Evolutionary conservation across 2,888 invertebrate species (phyloP).

Genomic region (Ellobium chinense): DNA sequence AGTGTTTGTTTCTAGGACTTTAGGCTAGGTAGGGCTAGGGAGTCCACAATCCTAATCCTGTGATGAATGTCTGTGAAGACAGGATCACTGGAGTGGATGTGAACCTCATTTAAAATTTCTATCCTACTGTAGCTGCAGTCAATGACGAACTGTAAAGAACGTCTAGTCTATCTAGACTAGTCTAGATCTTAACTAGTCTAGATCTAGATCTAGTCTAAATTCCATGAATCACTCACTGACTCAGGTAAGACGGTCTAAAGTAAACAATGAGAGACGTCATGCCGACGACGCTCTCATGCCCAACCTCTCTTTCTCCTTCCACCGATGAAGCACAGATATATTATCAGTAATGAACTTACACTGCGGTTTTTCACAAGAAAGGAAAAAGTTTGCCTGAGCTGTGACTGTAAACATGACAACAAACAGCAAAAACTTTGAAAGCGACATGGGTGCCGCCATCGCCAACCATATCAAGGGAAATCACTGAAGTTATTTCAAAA

Average conservation of each 20-base stretch:
- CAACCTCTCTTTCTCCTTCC: background rate
- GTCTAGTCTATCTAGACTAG: background rate
- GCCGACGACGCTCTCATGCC: too few relatives aligned
- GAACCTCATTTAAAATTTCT: too few relatives aligned
- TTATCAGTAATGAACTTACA: background rate
- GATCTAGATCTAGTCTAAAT: conserved; percentile 12
- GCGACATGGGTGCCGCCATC: background rate
- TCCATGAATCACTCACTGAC: background rate
- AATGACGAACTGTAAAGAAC: too few relatives aligned
- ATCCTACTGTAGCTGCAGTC: too few relatives aligned
- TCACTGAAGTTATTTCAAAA: too few relatives aligned
- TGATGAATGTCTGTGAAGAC: too few relatives aligned
- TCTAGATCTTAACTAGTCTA: background rate
- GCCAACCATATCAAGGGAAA: too few relatives aligned
- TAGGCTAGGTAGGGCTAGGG: too few relatives aligned
- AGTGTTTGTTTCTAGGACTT: too few relatives aligned
- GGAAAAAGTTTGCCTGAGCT: background rate
- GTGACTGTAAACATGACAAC: background rate
- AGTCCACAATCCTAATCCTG: too few relatives aligned
- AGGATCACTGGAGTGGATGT: too few relatives aligned
- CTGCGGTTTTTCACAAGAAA: background rate
- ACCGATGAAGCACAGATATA: background rate
- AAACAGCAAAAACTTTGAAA: background rate
- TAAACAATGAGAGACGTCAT: background rate
- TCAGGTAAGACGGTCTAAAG: background rate